These are phyloP conservation scores for Ecdyonurus torrentis DNA, from an alignment of 2,888 invertebrate species.

Conservation along the genomic window DNA sequence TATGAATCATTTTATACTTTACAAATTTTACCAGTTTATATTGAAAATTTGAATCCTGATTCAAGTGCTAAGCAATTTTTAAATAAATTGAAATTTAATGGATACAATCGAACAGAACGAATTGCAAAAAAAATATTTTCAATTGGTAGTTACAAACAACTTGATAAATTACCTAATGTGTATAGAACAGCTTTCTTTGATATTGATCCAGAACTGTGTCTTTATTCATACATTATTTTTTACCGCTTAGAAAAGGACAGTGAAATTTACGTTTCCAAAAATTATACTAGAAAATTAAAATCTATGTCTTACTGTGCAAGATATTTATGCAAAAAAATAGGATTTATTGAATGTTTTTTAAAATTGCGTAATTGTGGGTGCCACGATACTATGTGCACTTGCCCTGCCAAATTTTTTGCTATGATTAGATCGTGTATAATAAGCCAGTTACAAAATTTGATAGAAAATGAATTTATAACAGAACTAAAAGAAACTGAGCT, in stretches of 20 bases:
- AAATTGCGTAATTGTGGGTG: not conserved
- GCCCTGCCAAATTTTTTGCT: not conserved
- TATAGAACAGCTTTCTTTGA: not conserved
- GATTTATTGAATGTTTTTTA: not conserved
- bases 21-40: not conserved
- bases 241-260: not conserved
- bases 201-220: not conserved
- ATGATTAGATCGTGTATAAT: not conserved
- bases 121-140: not conserved
- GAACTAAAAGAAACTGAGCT: too few relatives aligned
- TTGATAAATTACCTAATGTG: not conserved
- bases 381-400: not conserved
- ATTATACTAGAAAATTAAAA: not conserved
- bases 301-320: not conserved
- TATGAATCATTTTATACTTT: not conserved
- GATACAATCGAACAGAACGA: not conserved
- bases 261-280: not conserved
- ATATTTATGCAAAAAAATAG: not conserved
- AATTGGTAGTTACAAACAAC: not conserved
- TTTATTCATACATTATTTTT: not conserved
- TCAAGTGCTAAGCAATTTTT: not conserved
- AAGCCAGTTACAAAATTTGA: too few relatives aligned
- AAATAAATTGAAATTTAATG: not conserved
- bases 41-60: not conserved
- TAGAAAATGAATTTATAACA: too few relatives aligned